These are phyloP conservation scores for Drosophila eugracilis DNA, from an alignment of 1,140 invertebrate genomes.

Conservation along the genomic window DNA sequence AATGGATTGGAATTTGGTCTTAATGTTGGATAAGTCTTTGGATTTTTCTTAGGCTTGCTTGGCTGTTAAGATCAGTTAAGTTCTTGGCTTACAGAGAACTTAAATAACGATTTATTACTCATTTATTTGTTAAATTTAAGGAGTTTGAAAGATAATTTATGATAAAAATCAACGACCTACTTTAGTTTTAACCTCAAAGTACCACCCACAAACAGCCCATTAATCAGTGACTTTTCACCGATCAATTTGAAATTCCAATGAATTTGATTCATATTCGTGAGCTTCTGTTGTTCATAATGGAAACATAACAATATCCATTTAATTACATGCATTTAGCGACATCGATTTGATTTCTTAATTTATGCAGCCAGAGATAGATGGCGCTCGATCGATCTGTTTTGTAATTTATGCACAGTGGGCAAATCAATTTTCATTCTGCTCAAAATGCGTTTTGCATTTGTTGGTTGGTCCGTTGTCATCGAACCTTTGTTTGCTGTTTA, in stretches of 20 bases:
- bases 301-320: constrained; percentile 40
- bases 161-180: too few relatives aligned
- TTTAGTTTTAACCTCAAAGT: too few relatives aligned
- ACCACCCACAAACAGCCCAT: constrained; percentile 2
- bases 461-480: constrained; percentile 49
- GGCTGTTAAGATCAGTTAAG: background rate
- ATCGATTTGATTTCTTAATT: constrained; percentile 56
- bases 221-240: background rate
- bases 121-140: background rate
- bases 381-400: constrained; percentile 28
- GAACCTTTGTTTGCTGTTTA: constrained; percentile 73
- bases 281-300: constrained; percentile 31
- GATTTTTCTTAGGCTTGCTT: background rate
- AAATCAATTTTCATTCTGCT: constrained; percentile 75
- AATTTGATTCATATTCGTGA: constrained; percentile 2
- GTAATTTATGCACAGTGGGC: constrained; percentile 68
- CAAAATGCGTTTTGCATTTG: constrained; percentile 48
- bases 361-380: constrained; percentile 44
- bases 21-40: constrained; percentile 14
- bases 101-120: background rate
- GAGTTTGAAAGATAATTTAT: too few relatives aligned
- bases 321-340: constrained; percentile 54
- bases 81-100: background rate
- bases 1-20: constrained; percentile 33
- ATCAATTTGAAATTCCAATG: constrained; percentile 6